Evolutionary conservation across 2,797 vertebrate species (phyloP), one percentile per base, ranked within the genome.

Genomic region (Tachyglossus aculeatus): DNA sequence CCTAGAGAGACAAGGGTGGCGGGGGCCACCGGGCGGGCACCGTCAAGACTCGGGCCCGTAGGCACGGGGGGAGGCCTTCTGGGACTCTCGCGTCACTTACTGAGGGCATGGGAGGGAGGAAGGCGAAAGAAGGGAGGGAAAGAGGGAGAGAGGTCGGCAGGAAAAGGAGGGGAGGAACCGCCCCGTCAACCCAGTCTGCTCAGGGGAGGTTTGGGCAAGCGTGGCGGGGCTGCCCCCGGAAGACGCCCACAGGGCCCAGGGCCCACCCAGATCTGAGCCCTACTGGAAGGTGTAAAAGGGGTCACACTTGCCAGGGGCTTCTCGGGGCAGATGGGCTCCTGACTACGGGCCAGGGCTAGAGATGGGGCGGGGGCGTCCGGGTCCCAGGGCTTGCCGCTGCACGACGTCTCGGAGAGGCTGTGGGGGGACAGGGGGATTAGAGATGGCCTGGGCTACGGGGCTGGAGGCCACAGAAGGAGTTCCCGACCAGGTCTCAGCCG

Each of bases 331-430:
- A 95, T 88, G 54, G 98, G 98, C 85, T 99, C 98, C 85, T 99
- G 97, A 88, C 98, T 99, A 71, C 97, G 94, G 22, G 95, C 92
- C 37, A 99, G 94, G 10, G 94, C 94, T 18, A 96, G 81, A 0
- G 95, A 96, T n/a, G 93, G 95, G 36, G 88, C 82, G 67, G 37
- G 9, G 24, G 88, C 90, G 8, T 97, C 97, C 57, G 86, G 31
- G 56, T 98, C 96, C 6, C 92, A 93, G 34, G 91, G 86, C 73
- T 94, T 94, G 72, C 95, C 96, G n/a, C 92, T 94, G 60, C 93
- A 92, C 3, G 95, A 96, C 0, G 95, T 98, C 91, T 99, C 98
- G 41, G 96, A 95, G 11, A 99, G 94, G 78, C 98, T 99, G 18
- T 12, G 50, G 11, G 50, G 14, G 24, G 45, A 34, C 21, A 38